Conservation (phyloP, 2,888 invertebrate genomes). For the Chymomyza amoena region DNA sequence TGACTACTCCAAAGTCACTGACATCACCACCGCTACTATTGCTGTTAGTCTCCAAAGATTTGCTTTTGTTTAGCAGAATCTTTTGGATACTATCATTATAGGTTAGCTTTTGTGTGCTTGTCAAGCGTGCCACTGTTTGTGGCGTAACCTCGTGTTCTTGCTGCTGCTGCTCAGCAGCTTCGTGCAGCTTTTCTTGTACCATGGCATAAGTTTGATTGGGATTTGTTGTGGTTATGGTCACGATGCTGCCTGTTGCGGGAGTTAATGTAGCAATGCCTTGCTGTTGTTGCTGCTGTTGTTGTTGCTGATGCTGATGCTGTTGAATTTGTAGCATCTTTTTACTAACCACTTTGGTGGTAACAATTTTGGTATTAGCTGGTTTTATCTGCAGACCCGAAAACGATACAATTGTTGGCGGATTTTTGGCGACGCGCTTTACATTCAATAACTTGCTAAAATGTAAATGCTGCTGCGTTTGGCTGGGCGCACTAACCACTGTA, state of each 20-base stretch:
- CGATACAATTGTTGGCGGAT: conserved; percentile 75
- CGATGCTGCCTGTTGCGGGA: conserved; percentile 81
- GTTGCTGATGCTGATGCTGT: conserved; percentile 56
- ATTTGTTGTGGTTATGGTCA: conserved; percentile 69
- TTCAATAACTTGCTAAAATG: conserved; percentile 73
- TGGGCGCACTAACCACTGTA: conserved; percentile 28
- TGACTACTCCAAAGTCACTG: conserved; percentile 54
- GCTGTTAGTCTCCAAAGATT: conserved; percentile 35
- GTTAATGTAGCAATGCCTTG: conserved; percentile 64
- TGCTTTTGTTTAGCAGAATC: conserved; percentile 57
- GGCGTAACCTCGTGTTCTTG: conserved; percentile 25
- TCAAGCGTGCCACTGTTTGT: conserved; percentile 19
- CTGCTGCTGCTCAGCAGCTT: conserved; percentile 11
- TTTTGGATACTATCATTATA: conserved; percentile 62
- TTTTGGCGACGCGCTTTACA: conserved; percentile 72
- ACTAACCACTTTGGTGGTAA: conserved; percentile 77
- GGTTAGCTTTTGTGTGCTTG: conserved; percentile 35
- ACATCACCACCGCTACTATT: conserved; percentile 8
- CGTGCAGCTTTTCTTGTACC: conserved; percentile 38
- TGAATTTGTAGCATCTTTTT: conserved; percentile 75
- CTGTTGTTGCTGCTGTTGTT: conserved; percentile 39
- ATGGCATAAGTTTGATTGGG: conserved; percentile 56
- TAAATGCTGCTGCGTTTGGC: conserved; percentile 51
- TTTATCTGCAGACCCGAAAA: conserved; percentile 77
- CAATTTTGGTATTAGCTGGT: conserved; percentile 78